These are phyloP conservation scores for Hafferia zeledoni DNA, from an alignment of 2,797 vertebrate genomes.

Conservation along the genomic window DNA sequence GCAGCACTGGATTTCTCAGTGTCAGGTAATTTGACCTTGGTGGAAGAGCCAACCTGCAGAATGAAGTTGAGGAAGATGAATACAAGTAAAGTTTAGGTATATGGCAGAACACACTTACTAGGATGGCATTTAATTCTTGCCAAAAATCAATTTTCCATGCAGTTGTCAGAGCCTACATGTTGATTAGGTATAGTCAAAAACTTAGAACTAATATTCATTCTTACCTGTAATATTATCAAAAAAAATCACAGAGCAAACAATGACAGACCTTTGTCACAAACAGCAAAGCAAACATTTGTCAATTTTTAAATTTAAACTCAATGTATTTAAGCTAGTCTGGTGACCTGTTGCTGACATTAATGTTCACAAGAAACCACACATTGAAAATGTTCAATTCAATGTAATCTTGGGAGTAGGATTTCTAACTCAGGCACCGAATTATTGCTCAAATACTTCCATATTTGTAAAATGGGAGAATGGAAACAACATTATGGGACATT, in stretches of 20 bases:
- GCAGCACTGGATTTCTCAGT: background rate
- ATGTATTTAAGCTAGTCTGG: background rate
- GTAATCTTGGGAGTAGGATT: background rate
- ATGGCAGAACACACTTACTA: background rate
- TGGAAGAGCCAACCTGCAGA: background rate
- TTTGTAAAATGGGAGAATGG: background rate
- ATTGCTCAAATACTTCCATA: background rate
- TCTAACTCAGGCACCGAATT: background rate
- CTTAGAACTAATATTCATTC: background rate
- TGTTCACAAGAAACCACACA: background rate
- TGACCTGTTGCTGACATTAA: background rate
- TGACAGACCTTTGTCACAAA: background rate
- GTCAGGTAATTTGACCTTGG: background rate
- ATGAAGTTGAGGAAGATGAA: background rate
- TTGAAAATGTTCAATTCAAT: background rate
- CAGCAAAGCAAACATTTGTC: background rate
- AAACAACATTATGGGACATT: background rate
- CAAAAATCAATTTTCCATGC: background rate
- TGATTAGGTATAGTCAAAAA: background rate
- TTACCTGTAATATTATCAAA: background rate
- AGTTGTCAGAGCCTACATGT: background rate
- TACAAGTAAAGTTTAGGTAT: background rate
- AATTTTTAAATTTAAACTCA: background rate
- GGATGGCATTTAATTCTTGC: background rate
- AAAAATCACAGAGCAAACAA: background rate